These are phyloP conservation scores for Scaptomyza graminum DNA, from an alignment of 1,140 invertebrate genomes.

Conservation along the genomic window DNA sequence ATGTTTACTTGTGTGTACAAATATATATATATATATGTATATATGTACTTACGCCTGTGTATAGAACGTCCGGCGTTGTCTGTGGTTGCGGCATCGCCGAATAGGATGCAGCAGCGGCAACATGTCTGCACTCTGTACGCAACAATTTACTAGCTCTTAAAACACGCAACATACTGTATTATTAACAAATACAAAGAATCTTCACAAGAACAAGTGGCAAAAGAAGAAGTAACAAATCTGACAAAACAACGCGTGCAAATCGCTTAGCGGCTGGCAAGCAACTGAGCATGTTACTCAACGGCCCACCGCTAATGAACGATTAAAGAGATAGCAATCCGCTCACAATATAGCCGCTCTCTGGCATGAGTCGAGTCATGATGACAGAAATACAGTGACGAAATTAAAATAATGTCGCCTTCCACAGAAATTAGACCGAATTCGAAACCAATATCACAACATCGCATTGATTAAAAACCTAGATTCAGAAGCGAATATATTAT, in stretches of 20 bases:
- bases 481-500: too few species aligned
- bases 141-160: constrained; percentile 59
- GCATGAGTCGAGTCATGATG: too few species aligned
- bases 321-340: constrained; percentile 16
- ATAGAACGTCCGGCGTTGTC: constrained; percentile 70
- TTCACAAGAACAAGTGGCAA: constrained; percentile 5
- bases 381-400: too few species aligned
- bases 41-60: constrained; percentile 71
- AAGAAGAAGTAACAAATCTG: background rate
- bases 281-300: constrained; percentile 34
- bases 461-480: too few species aligned
- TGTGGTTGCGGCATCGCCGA: constrained; percentile 68
- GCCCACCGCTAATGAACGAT: constrained; percentile 23
- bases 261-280: constrained; percentile 35
- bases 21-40: background rate
- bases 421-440: too few species aligned
- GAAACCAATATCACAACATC: too few species aligned
- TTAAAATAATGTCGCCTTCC: too few species aligned
- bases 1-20: background rate
- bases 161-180: constrained; percentile 65
- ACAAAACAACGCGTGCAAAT: constrained; percentile 43
- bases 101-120: constrained; percentile 54
- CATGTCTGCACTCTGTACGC: constrained; percentile 47
- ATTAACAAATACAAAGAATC: background rate
- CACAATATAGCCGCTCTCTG: constrained; percentile 2